phyloP scores from a whole-genome alignment of 1,140 invertebrate species.

The Orius insidiosus region DNA sequence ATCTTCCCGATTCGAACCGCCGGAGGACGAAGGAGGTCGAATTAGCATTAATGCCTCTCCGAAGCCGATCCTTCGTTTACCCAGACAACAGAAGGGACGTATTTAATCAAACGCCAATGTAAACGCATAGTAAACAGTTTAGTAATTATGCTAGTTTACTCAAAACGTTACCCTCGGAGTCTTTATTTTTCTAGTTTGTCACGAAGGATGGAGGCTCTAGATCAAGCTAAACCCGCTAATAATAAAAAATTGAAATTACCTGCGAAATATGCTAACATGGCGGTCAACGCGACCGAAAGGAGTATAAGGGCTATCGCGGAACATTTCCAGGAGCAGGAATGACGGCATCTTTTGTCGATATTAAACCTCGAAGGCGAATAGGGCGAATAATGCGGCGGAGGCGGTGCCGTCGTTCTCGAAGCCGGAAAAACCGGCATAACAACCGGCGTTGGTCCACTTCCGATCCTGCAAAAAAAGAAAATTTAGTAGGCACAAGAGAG shows the following conservation, averaged over 20 bases:
- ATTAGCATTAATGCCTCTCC: background rate
- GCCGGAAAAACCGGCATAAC: constrained; percentile 66
- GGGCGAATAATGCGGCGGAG: constrained; percentile 56
- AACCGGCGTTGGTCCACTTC: constrained; percentile 29
- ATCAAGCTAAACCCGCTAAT: no score
- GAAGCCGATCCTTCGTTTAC: no score
- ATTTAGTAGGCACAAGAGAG: no score
- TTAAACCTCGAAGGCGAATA: constrained; percentile 82
- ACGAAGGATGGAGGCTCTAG: no score
- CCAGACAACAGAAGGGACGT: no score
- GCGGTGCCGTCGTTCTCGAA: constrained; percentile 44
- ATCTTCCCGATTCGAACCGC: no score
- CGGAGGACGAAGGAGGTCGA: background rate
- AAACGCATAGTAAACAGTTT: no score
- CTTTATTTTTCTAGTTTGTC: no score
- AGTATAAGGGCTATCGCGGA: constrained; percentile 79
- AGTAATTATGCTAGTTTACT: no score
- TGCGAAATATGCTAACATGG: constrained; percentile 85
- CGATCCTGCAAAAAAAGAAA: constrained; percentile 10
- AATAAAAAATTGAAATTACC: constrained; percentile 43
- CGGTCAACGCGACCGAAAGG: constrained; percentile 67
- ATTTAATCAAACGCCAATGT: no score
- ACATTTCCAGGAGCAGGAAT: constrained; percentile 89
- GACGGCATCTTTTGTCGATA: constrained; percentile 81
- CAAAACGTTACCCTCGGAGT: no score